A percentile compares a stretch with the other conserved stretches of the same genome.
phyloP scores from a whole-genome alignment of 2,797 vertebrate species.

The Lycodopsis pacificus region DNA sequence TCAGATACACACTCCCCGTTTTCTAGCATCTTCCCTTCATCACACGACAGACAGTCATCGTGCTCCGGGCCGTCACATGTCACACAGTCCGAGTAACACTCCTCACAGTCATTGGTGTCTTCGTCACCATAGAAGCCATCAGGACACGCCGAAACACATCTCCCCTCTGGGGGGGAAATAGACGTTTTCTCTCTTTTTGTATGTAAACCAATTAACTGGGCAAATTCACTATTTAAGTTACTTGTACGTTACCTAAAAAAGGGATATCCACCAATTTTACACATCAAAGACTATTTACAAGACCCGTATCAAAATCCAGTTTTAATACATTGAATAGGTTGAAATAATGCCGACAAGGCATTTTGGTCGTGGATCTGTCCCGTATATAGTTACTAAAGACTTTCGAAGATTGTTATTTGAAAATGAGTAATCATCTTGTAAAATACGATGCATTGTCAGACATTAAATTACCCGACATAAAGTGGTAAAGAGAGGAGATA shows the following conservation, averaged over 20 bases:
- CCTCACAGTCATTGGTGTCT: conserved; percentile 87
- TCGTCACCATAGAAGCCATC: conserved; percentile 87
- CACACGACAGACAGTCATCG: conserved; percentile 84
- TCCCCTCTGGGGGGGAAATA: conserved; percentile 80
- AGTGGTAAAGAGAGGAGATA: neutral
- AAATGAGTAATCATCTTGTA: neutral
- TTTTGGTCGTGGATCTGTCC: neutral
- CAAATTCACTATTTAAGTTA: neutral
- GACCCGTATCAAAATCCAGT: neutral
- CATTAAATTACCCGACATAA: neutral
- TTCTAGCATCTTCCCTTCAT: conserved; percentile 52
- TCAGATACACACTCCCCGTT: conserved; percentile 80
- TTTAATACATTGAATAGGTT: neutral
- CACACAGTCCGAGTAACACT: conserved; percentile 87
- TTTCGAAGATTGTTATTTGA: neutral
- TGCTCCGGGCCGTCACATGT: conserved; percentile 84
- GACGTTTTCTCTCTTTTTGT: neutral
- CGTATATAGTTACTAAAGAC: neutral
- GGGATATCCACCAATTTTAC: neutral
- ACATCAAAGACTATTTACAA: conserved; percentile 8
- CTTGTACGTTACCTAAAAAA: conserved; percentile 6
- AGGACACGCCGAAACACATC: conserved; percentile 85
- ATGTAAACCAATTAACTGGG: neutral
- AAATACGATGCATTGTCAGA: neutral
- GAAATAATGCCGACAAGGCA: too few relatives aligned